phyloP scores from a whole-genome alignment of 2,888 invertebrate genomes.

The Rhingia campestris region DNA sequence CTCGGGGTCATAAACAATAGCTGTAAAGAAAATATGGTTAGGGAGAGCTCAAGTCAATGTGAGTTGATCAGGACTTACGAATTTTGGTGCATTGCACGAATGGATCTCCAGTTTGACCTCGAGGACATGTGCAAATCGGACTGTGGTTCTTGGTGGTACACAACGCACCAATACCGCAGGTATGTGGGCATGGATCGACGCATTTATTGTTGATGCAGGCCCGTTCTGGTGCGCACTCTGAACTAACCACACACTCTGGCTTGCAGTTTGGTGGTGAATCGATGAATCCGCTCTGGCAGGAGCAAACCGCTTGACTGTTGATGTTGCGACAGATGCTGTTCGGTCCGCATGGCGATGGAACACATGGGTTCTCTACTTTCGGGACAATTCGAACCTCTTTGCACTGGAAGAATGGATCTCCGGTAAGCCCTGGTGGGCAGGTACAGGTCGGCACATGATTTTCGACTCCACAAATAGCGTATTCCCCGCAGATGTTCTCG shows the following conservation, averaged over 20 bases:
- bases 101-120: slow-evolving; percentile 93
- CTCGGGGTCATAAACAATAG: slow-evolving; percentile 76
- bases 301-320: slow-evolving; percentile 92
- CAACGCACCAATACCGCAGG: slow-evolving; percentile 92
- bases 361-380: slow-evolving; percentile 88
- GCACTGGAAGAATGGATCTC: slow-evolving; percentile 92
- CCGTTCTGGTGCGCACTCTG: slow-evolving; percentile 91
- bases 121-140: slow-evolving; percentile 93
- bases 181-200: slow-evolving; percentile 93
- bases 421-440: slow-evolving; percentile 89
- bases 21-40: slow-evolving; percentile 52
- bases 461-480: slow-evolving; percentile 90
- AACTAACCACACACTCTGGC: slow-evolving; percentile 93
- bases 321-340: slow-evolving; percentile 92
- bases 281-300: slow-evolving; percentile 90
- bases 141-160: slow-evolving; percentile 93
- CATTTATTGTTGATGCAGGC: slow-evolving; percentile 94
- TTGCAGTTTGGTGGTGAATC: slow-evolving; percentile 91
- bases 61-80: slow-evolving; percentile 84
- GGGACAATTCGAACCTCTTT: slow-evolving; percentile 83
- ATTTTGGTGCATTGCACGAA: slow-evolving; percentile 89
- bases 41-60: slow-evolving; percentile 9
- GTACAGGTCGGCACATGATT: slow-evolving; percentile 91
- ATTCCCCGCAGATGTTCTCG: slow-evolving; percentile 91
- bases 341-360: slow-evolving; percentile 93